These are phyloP conservation scores for Kryptolebias marmoratus DNA, from an alignment of 2,113 vertebrate genomes.

Conservation along the genomic window DNA sequence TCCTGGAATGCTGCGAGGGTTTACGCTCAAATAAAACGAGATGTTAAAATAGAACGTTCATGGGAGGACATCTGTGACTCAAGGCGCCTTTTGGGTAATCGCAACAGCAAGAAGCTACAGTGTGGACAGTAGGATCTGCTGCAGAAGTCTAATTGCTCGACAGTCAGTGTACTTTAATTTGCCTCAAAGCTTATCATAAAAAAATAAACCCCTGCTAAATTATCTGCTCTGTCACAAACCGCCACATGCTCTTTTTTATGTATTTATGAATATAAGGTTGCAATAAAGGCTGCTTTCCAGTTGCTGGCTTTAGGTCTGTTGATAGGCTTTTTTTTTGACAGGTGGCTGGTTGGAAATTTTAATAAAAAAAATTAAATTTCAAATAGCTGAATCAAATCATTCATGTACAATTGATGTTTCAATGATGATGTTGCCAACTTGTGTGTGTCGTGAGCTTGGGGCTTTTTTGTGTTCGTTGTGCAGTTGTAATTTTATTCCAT, in stretches of 20 bases:
- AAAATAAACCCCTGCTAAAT: background rate
- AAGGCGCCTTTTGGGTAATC: constrained; percentile 34
- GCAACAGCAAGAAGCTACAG: constrained; percentile 31
- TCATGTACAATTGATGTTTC: too few relatives aligned
- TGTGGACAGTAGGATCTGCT: constrained; percentile 32
- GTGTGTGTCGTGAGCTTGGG: too few relatives aligned
- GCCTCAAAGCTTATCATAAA: background rate
- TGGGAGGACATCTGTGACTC: constrained; percentile 59
- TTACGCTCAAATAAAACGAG: constrained; percentile 31
- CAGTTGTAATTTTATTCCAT: too few relatives aligned
- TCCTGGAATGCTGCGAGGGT: constrained; percentile 42
- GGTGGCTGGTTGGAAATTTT: too few relatives aligned
- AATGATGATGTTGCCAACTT: too few relatives aligned
- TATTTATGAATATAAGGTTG: background rate
- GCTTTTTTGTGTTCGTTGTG: too few relatives aligned
- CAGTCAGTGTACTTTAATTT: background rate
- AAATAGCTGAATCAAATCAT: too few relatives aligned
- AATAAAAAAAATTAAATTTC: too few relatives aligned
- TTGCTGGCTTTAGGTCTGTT: background rate
- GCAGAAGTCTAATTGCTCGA: background rate
- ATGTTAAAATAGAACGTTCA: constrained; percentile 59
- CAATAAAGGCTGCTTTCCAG: background rate
- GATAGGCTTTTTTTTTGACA: background rate
- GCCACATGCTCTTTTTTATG: background rate
- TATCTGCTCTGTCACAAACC: background rate